These are phyloP conservation scores for Caradrina kadenii DNA, from an alignment of 2,888 invertebrate genomes.

Conservation along the genomic window DNA sequence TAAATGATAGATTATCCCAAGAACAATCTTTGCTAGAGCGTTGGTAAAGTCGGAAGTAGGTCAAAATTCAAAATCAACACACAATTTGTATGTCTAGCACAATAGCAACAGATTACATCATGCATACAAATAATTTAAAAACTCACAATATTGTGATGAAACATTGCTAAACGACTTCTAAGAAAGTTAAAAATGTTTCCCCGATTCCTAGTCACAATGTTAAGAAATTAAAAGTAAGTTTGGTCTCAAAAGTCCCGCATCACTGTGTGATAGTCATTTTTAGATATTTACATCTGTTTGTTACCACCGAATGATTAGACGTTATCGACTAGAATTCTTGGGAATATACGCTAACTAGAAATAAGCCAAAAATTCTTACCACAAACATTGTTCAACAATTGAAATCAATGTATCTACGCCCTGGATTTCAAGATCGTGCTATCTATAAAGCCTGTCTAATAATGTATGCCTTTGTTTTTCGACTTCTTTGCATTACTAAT, in stretches of 20 bases:
- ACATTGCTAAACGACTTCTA: neutral
- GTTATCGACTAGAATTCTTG: no score
- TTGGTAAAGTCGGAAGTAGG: neutral
- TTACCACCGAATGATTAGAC: no score
- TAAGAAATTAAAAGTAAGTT: neutral
- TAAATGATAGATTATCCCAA: neutral
- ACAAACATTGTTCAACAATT: no score
- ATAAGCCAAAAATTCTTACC: no score
- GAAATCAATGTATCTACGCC: no score
- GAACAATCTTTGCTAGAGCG: neutral
- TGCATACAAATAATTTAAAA: neutral
- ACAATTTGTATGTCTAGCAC: neutral
- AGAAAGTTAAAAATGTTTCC: neutral
- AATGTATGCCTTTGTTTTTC: no score
- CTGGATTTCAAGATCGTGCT: no score
- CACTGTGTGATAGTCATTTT: neutral
- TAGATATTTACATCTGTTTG: no score
- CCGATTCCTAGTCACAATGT: neutral
- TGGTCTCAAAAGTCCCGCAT: neutral
- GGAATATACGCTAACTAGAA: neutral
- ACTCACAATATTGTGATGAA: neutral
- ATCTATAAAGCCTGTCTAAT: no score
- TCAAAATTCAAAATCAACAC: neutral
- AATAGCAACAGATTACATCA: neutral
- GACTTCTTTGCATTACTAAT: no score